Evolutionary conservation across 2,888 invertebrate genomes (phyloP).

Genomic region (Pachycephus smyrnensis): DNA sequence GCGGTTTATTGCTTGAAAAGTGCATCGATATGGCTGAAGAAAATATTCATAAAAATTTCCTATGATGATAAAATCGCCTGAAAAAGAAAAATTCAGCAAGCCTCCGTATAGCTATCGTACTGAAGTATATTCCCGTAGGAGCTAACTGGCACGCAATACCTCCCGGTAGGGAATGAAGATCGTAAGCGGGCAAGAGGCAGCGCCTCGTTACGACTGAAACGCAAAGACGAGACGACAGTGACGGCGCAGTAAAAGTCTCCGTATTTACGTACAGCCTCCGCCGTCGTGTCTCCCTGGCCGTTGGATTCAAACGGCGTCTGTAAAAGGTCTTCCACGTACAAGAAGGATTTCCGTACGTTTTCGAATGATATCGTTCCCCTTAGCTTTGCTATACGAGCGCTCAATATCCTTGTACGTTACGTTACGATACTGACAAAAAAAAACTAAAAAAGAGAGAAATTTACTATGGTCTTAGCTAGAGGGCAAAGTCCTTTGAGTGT

Average conservation of each 20-base stretch:
- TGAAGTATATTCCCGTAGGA: not conserved
- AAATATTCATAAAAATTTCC: not conserved
- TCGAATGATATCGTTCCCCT: not conserved
- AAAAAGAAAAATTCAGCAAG: too few relatives aligned
- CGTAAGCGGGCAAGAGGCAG: conserved; percentile 2
- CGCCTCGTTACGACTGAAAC: conserved; percentile 18
- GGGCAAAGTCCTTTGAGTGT: not conserved
- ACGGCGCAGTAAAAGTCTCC: conserved; percentile 26
- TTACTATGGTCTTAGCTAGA: not conserved
- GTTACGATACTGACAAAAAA: not conserved
- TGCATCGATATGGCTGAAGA: not conserved
- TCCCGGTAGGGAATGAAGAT: conserved; percentile 7
- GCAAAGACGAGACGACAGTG: conserved; percentile 31
- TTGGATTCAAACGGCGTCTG: not conserved
- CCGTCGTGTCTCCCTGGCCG: not conserved
- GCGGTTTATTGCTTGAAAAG: too few relatives aligned
- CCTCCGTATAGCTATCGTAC: not conserved
- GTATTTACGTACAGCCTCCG: not conserved
- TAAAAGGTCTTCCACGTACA: not conserved
- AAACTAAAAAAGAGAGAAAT: not conserved
- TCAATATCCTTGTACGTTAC: not conserved
- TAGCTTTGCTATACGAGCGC: not conserved
- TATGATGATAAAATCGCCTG: too few relatives aligned
- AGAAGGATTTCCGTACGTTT: not conserved
- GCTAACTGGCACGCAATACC: not conserved